A percentile compares a stretch with the other conserved stretches of the same genome.
Evolutionary conservation across 2,888 invertebrate species (phyloP).

Genomic region (Epistrophe grossulariae): DNA sequence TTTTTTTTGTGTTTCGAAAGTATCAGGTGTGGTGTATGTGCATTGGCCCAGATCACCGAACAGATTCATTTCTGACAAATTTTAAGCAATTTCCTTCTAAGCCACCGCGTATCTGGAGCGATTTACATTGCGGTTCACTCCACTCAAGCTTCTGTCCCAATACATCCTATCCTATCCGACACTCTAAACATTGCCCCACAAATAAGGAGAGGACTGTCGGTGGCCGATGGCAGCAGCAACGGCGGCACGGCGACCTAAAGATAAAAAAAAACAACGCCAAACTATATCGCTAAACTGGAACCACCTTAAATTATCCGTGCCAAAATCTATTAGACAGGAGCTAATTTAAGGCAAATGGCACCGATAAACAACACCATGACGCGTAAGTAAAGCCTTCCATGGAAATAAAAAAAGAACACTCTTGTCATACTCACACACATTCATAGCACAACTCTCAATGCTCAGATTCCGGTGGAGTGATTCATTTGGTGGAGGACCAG

Average conservation of each 20-base stretch:
- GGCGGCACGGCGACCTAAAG: conserved; percentile 3
- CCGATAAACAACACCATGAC: conserved; percentile 75
- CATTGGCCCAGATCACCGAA: conserved; percentile 70
- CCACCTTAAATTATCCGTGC: conserved; percentile 75
- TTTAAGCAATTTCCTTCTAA: conserved; percentile 74
- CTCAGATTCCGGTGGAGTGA: conserved; percentile 71
- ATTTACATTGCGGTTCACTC: conserved; percentile 64
- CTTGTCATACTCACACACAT: conserved; percentile 23
- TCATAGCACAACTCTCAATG: conserved; percentile 2
- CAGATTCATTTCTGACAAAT: conserved; percentile 72
- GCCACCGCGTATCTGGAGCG: conserved; percentile 64
- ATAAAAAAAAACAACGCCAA: conserved; percentile 28
- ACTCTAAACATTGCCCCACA: conserved; percentile 21
- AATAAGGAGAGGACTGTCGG: conserved; percentile 58
- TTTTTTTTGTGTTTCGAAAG: conserved; percentile 44
- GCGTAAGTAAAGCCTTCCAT: conserved; percentile 71
- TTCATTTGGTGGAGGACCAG: conserved; percentile 65
- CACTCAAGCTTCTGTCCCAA: conserved; percentile 68
- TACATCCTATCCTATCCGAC: conserved; percentile 59
- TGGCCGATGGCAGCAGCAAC: too few relatives aligned
- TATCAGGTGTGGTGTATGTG: conserved; percentile 70
- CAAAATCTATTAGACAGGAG: conserved; percentile 76
- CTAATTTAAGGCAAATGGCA: conserved; percentile 75
- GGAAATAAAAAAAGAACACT: conserved; percentile 11
- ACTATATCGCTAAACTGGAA: conserved; percentile 55